Conservation (phyloP, 2,113 vertebrate genomes). For the Chloropsis hardwickii region DNA sequence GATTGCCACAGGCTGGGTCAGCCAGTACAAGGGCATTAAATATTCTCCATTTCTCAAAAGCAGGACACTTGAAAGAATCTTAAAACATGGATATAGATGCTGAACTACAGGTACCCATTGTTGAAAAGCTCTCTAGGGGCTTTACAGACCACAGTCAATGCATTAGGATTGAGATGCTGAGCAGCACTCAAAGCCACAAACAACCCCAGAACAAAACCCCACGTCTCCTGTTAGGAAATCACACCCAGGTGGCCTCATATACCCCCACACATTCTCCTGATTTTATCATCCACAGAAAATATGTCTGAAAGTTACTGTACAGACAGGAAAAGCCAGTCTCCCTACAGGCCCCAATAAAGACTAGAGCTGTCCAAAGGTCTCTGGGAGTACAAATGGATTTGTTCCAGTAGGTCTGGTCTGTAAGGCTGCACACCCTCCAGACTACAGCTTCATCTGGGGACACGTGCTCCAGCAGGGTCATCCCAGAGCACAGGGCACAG, state of each 20-base stretch:
- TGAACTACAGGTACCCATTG: neutral
- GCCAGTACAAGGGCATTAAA: neutral
- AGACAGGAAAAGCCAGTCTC: constrained; percentile 59
- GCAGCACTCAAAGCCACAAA: neutral
- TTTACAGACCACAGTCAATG: neutral
- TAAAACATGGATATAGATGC: neutral
- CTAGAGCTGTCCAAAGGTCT: constrained; percentile 43
- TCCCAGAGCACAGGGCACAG: neutral
- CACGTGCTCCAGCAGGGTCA: neutral
- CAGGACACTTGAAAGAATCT: neutral
- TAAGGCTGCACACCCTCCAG: neutral
- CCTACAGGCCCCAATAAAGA: neutral
- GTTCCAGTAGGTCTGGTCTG: neutral
- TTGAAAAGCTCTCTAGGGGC: neutral
- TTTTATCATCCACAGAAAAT: constrained; percentile 13
- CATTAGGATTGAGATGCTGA: neutral
- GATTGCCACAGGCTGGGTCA: neutral
- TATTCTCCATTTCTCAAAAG: neutral
- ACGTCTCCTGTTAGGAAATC: neutral
- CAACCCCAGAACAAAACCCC: neutral
- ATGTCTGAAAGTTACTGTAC: constrained; percentile 35
- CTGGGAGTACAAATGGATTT: neutral
- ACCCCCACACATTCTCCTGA: neutral
- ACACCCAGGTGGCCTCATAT: constrained; percentile 3
- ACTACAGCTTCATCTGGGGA: neutral